Evolutionary conservation across 2,113 vertebrate genomes (phyloP).

Genomic region (Rhegmatorhina hoffmannsi): DNA sequence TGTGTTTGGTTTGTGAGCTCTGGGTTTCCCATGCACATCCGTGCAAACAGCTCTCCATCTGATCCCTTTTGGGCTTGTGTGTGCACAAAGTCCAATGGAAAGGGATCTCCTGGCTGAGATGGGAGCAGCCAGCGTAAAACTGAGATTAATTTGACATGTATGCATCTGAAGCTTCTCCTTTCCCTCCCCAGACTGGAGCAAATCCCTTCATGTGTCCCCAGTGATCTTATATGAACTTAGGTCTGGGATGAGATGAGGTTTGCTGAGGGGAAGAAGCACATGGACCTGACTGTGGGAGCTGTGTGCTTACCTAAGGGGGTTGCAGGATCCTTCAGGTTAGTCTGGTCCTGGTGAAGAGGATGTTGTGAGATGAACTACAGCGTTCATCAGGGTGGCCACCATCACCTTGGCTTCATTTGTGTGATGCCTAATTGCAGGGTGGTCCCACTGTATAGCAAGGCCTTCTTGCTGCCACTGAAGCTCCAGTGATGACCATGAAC

Average conservation of each 20-base stretch:
- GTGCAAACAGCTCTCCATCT: background rate
- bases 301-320: background rate
- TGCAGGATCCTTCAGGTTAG: background rate
- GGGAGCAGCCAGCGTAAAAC: background rate
- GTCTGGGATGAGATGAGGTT: background rate
- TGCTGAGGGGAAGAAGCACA: background rate
- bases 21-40: background rate
- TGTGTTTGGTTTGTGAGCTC: background rate
- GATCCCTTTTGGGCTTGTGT: background rate
- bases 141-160: background rate
- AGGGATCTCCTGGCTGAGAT: background rate
- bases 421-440: background rate
- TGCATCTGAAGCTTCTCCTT: background rate
- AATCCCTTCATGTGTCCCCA: background rate
- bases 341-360: background rate
- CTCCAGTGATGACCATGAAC: background rate
- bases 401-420: fast-evolving
- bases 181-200: background rate
- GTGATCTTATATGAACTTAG: background rate
- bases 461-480: background rate
- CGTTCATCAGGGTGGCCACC: fast-evolving
- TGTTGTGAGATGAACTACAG: fast-evolving
- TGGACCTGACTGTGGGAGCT: background rate
- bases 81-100: background rate
- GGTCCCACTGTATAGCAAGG: background rate